Percentiles rank a stretch among this genome's conserved stretches.
phyloP scores from a whole-genome alignment of 92 coral and sea anemone genomes.

The Epizoanthus scotinus region DNA sequence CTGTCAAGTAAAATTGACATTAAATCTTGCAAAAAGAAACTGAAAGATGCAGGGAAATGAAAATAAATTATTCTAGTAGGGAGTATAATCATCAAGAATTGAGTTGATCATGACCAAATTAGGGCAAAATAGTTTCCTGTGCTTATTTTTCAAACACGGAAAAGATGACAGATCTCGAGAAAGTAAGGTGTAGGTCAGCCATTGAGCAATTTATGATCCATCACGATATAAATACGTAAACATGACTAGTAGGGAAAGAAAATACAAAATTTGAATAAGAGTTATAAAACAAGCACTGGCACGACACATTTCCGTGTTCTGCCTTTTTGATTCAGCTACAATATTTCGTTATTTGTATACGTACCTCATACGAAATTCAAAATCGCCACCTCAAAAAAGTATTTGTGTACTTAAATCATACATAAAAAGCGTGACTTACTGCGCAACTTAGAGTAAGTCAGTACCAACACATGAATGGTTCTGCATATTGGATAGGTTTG shows the following conservation, averaged over 20 bases:
- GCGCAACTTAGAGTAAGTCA: no score
- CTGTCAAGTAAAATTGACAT: not conserved
- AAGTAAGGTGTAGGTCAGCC: not conserved
- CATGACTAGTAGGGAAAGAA: not conserved
- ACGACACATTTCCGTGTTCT: no score
- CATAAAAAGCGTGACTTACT: no score
- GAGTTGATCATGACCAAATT: slow-evolving; percentile 36
- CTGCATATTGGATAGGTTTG: no score
- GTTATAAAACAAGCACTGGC: not conserved
- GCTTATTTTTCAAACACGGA: slow-evolving; percentile 16
- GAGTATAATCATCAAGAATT: slow-evolving; percentile 22
- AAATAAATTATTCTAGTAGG: not conserved
- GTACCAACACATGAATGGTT: no score
- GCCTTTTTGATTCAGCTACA: no score
- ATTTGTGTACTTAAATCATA: no score
- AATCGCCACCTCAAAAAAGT: no score
- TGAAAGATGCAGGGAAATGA: not conserved
- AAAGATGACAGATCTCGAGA: slow-evolving; percentile 17
- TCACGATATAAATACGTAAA: slow-evolving; percentile 7
- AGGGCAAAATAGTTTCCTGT: slow-evolving; percentile 23
- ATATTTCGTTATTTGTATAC: no score
- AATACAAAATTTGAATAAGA: not conserved
- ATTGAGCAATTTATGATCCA: slow-evolving; percentile 19
- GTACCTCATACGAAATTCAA: no score
- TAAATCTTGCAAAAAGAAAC: not conserved